A percentile compares a stretch with the other conserved stretches of the same genome.
These are phyloP conservation scores for Pseudomyrmex flavicornis DNA, from an alignment of 1,140 invertebrate species.

Conservation along the genomic window DNA sequence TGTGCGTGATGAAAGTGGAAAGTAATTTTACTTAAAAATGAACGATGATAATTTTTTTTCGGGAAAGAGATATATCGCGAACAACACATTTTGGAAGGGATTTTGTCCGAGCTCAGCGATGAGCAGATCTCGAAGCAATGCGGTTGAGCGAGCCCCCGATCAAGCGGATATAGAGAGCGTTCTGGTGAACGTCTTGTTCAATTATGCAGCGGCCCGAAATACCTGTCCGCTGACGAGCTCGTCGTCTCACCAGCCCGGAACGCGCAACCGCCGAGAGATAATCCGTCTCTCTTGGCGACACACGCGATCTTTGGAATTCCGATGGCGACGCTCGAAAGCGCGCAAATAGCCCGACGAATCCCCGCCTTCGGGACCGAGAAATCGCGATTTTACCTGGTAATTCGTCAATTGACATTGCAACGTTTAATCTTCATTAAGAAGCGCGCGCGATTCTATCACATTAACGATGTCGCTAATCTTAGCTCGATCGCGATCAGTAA, in stretches of 20 bases:
- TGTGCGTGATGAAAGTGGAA: no score
- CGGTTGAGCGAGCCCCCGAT: conserved; percentile 1
- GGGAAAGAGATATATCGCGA: neutral
- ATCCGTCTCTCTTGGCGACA: conserved; percentile 36
- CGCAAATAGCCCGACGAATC: conserved; percentile 31
- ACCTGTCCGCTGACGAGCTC: conserved; percentile 51
- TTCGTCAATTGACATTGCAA: conserved; percentile 13
- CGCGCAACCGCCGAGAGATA: conserved; percentile 32
- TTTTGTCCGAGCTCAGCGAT: conserved; percentile 14
- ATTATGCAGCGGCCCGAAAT: conserved; percentile 63
- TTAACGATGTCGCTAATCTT: neutral
- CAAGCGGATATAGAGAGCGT: conserved; percentile 26
- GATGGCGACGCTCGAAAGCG: conserved; percentile 12
- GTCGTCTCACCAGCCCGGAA: conserved; percentile 17
- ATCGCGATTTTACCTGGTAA: neutral
- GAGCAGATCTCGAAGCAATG: conserved; percentile 19
- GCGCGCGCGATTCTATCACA: neutral
- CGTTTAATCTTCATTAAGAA: conserved; percentile 18
- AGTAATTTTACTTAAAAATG: neutral
- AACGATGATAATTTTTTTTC: neutral
- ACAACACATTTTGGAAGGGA: neutral
- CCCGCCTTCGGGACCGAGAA: neutral
- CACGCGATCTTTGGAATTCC: conserved; percentile 45
- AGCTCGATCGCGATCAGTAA: neutral
- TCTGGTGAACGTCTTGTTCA: conserved; percentile 57